Conservation (phyloP, 2,888 invertebrate genomes). For the Agelastica alni region DNA sequence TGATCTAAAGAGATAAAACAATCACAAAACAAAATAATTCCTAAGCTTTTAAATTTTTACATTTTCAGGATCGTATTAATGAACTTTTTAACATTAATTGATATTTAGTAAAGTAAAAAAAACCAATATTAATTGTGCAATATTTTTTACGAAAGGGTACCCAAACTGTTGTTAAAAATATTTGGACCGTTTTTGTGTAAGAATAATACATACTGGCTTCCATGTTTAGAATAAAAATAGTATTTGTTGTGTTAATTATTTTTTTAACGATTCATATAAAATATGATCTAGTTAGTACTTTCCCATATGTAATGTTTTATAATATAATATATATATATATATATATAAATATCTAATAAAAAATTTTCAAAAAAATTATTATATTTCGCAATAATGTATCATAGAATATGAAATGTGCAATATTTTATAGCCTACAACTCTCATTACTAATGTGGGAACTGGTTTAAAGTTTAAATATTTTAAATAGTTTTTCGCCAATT, state of each 20-base stretch:
- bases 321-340: conserved; percentile 17
- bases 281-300: conserved; percentile 28
- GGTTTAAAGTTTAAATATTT: not conserved
- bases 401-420: conserved; percentile 38
- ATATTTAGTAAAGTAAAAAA: no score
- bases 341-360: conserved; percentile 17
- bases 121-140: no score
- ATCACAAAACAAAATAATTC: no score
- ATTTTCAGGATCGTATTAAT: no score
- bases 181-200: conserved; percentile 30
- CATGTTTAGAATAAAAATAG: conserved; percentile 30
- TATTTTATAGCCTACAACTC: conserved; percentile 37
- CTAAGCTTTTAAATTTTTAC: no score
- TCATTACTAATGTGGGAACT: conserved; percentile 15
- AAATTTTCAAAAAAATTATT: conserved; percentile 19
- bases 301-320: conserved; percentile 25
- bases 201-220: conserved; percentile 33
- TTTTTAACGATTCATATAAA: conserved; percentile 29
- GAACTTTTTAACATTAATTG: no score
- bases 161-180: not conserved
- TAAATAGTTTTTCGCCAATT: not conserved
- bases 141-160: not conserved
- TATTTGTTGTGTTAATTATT: conserved; percentile 32
- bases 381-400: conserved; percentile 28
- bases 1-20: no score